Percentiles rank a stretch among this genome's conserved stretches.
phyloP scores from a whole-genome alignment of 2,113 vertebrate genomes.

The Oxygymnocypris stewartii region DNA sequence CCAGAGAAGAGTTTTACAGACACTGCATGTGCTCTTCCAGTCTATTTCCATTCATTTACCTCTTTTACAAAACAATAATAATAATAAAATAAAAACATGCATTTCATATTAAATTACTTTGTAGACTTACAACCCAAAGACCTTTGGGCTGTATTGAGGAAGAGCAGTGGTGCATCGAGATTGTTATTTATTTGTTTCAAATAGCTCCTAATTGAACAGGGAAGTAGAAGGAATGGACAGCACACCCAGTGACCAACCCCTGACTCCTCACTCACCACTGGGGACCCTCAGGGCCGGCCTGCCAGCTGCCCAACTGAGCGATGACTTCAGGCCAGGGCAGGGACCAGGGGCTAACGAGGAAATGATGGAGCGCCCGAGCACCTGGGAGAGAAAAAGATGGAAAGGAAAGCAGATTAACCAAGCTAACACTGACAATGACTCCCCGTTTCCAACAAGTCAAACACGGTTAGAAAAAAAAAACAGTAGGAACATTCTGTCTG shows the following conservation, averaged over 20 bases:
- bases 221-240: conserved; percentile 53
- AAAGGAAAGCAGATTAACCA: conserved; percentile 21
- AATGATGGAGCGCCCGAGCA: conserved; percentile 47
- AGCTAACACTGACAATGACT: background rate
- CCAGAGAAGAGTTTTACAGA: conserved; percentile 36
- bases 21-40: background rate
- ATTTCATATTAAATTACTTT: background rate
- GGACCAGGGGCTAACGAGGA: conserved; percentile 69
- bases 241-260: conserved; percentile 71
- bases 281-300: conserved; percentile 72
- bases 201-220: conserved; percentile 73
- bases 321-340: conserved; percentile 67
- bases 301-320: conserved; percentile 68
- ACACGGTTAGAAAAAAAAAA: conserved; percentile 6
- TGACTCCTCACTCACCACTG: conserved; percentile 74
- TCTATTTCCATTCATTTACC: background rate
- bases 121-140: background rate
- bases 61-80: background rate
- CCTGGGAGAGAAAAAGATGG: conserved; percentile 5
- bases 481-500: conserved; percentile 16
- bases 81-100: background rate
- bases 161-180: conserved; percentile 58
- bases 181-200: conserved; percentile 67
- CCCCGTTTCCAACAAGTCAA: conserved; percentile 15
- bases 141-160: conserved; percentile 54